Percentiles rank a stretch among this genome's conserved stretches.
These are phyloP conservation scores for Chromobotia macracanthus DNA, from an alignment of 2,797 vertebrate genomes.

Conservation along the genomic window DNA sequence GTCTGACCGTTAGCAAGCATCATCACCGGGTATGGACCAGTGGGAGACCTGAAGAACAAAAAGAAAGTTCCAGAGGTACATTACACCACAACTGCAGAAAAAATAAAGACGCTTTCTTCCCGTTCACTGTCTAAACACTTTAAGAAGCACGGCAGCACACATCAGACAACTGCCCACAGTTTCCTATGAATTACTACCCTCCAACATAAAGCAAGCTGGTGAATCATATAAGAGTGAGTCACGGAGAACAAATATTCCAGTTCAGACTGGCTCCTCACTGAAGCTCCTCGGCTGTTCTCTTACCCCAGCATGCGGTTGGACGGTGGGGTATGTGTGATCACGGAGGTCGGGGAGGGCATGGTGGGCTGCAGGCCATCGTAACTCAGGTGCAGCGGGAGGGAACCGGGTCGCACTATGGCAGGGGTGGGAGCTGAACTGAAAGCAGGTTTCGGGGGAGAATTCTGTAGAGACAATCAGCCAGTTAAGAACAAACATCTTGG, in stretches of 20 bases:
- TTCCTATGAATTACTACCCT: not conserved
- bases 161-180: not conserved
- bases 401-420: conserved; percentile 93
- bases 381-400: conserved; percentile 90
- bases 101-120: not conserved
- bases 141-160: not conserved
- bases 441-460: conserved; percentile 79
- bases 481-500: conserved; percentile 14
- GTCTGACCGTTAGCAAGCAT: conserved; percentile 93
- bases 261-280: not conserved
- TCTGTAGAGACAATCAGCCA: conserved; percentile 71
- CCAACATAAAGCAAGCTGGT: not conserved
- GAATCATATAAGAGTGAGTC: conserved; percentile 31
- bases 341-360: conserved; percentile 95
- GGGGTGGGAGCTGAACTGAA: conserved; percentile 88
- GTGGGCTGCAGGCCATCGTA: conserved; percentile 92
- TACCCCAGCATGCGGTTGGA: conserved; percentile 94
- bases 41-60: conserved; percentile 83
- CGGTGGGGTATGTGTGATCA: conserved; percentile 96
- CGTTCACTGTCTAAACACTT: not conserved
- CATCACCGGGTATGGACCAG: conserved; percentile 90
- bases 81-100: not conserved
- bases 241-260: not conserved
- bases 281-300: conserved; percentile 55
- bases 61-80: not conserved